Conservation (phyloP, 2,797 vertebrate species). For the Trichosurus vulpecula region DNA sequence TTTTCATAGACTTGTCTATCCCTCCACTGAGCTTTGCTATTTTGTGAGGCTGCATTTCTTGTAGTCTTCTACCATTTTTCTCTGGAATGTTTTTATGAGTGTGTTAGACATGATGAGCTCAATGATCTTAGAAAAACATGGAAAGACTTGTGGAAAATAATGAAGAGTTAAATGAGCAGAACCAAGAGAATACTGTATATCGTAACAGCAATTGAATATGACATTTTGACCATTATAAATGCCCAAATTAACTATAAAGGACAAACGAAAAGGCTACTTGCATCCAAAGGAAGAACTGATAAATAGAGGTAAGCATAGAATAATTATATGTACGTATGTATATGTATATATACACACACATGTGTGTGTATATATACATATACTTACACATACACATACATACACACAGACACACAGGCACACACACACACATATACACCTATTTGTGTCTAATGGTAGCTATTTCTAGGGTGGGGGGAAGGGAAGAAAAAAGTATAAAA, state of each 20-base stretch:
- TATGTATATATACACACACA: no score
- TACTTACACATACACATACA: no score
- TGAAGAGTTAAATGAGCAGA: neutral
- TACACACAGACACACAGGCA: no score
- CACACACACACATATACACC: no score
- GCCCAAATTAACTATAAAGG: neutral
- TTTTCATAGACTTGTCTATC: neutral
- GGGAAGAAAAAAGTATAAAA: no score
- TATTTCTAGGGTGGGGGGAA: no score
- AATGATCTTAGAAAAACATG: neutral
- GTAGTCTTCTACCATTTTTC: neutral
- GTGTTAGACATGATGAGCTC: neutral
- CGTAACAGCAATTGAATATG: neutral
- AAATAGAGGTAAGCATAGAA: neutral
- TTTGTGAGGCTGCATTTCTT: neutral
- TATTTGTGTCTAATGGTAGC: no score
- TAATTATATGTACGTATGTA: neutral
- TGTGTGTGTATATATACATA: no score
- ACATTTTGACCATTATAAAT: neutral
- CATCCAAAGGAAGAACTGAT: neutral
- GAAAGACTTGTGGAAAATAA: neutral
- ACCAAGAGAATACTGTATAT: neutral
- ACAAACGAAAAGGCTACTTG: neutral
- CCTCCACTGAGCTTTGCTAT: neutral
- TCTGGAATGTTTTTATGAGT: neutral